Percentiles rank a stretch among this genome's conserved stretches.
These are phyloP conservation scores for Tethea ocularis DNA, from an alignment of 2,888 invertebrate genomes.

Conservation along the genomic window DNA sequence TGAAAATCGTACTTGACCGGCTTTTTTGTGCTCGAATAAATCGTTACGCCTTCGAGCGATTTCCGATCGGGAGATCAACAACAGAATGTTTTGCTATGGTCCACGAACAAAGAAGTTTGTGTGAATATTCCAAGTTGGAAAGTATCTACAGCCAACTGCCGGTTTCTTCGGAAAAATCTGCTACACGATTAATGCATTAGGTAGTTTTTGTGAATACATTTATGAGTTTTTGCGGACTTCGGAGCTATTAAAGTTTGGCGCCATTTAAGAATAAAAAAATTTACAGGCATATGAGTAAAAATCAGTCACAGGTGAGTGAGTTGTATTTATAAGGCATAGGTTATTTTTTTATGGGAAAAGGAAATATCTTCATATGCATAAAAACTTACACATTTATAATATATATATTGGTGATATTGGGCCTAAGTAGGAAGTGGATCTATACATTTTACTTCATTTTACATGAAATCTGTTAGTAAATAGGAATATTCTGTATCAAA, in stretches of 20 bases:
- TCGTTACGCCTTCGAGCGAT: constrained; percentile 11
- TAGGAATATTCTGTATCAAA: too few species aligned
- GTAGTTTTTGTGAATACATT: background rate
- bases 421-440: too few species aligned
- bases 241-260: background rate
- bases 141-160: background rate
- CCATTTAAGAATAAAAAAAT: background rate
- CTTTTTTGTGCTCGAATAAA: constrained; percentile 6
- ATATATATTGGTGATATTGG: too few species aligned
- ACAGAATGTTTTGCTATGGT: constrained; percentile 2
- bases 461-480: too few species aligned
- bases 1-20: constrained; percentile 5
- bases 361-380: too few species aligned
- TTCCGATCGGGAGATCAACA: constrained; percentile 5
- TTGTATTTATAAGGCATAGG: too few species aligned
- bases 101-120: constrained; percentile 5
- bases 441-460: too few species aligned
- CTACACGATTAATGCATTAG: background rate
- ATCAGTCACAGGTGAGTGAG: background rate
- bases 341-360: too few species aligned
- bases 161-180: background rate
- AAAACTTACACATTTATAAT: too few species aligned
- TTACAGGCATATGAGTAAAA: too few species aligned
- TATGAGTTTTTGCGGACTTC: background rate
- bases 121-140: background rate